Conservation (phyloP, 1,140 invertebrate genomes). For the Steinernema khuongi region DNA sequence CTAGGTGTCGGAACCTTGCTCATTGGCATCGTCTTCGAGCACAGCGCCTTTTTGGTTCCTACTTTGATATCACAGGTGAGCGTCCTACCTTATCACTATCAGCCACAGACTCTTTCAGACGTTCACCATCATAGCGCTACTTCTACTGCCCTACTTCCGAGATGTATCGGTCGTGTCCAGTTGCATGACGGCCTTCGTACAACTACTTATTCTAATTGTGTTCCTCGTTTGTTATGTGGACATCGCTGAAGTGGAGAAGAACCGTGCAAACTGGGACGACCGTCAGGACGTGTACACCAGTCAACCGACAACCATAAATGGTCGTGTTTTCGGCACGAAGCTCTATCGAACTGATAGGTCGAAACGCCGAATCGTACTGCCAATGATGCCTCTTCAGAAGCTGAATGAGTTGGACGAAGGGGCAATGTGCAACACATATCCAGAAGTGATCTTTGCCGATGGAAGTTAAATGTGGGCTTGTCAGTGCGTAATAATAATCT, state of each 20-base stretch:
- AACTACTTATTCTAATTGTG: neutral
- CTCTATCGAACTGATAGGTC: neutral
- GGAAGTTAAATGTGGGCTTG: no score
- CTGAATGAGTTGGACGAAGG: neutral
- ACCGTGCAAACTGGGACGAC: neutral
- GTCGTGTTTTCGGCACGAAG: neutral
- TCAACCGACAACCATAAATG: neutral
- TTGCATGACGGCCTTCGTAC: neutral
- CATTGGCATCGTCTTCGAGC: neutral
- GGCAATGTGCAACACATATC: neutral
- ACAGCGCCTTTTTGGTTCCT: neutral
- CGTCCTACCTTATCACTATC: no score
- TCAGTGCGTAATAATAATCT: no score
- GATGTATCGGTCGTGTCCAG: neutral
- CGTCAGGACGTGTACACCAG: neutral
- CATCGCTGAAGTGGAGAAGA: neutral
- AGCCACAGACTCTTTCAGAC: no score
- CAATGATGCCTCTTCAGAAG: neutral
- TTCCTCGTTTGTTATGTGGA: neutral
- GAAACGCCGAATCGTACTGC: neutral
- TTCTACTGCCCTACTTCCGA: neutral
- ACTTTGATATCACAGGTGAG: neutral
- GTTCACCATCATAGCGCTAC: neutral
- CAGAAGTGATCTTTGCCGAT: neutral
- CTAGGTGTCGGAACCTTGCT: neutral